Evolutionary conservation across 1,140 invertebrate genomes (phyloP), one percentile per base, ranked within the genome.

Genomic region (Heliothis virescens): DNA sequence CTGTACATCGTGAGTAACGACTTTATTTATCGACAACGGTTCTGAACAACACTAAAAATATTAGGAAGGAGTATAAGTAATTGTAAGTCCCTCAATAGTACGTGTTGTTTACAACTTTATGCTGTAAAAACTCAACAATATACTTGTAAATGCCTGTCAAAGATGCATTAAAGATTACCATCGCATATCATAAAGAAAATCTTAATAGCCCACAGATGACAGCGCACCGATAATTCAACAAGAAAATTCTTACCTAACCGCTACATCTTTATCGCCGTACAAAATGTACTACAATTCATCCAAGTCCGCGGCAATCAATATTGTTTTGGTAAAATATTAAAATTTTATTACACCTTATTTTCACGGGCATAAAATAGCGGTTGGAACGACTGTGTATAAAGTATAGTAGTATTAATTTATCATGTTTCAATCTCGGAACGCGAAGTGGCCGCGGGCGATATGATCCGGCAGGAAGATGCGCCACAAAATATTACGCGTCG

Each of bases 341-440:
- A 86, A 83, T 86, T 86, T 86, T 89, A 85, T 85, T 85, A 84
- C 84, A 79, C 81, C 83, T 85, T 81, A 85, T 85, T 84, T 83
- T 84, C 82, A 76, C 83, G 81, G 76, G 79, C 74, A 81, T 80
- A 65, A 76, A 84, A 81, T 79, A 57, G 73, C 73, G 50, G 69
- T 84, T 88, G 80, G 82, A 81, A 55, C 74, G 57, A n/a, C 60
- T 34, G 41, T 76, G 79, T 87, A 62, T 50, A 62, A 50, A 50
- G 53, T 75, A 85, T 85, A 81, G 82, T 85, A 85, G 83, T 75
- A 81, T 82, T 82, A 77, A 85, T 88, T 89, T 89, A 89, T 89
- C 87, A 89, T 83, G 84, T 87, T 85, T 85, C 86, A 86, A 89
- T 89, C 86, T 89, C 67, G 65, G 21, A 55, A 34, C 34, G n/a